Conservation (phyloP, 2,113 vertebrate species). For the Labeo catla region DNA sequence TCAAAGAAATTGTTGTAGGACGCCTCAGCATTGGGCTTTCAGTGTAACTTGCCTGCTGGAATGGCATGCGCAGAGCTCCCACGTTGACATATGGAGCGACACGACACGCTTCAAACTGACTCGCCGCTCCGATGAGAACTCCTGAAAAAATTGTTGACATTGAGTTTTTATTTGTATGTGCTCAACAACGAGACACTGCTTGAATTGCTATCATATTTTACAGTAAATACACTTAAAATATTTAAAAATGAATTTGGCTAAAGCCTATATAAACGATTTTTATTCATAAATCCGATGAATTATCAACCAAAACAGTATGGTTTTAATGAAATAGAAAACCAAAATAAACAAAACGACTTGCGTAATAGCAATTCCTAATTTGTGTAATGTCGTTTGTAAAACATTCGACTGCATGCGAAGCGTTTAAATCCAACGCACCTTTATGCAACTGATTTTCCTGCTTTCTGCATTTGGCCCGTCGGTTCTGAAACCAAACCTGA, state of each 20-base stretch:
- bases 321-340: not conserved
- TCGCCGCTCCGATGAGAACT: constrained; percentile 95
- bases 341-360: not conserved
- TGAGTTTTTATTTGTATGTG: not conserved
- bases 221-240: not conserved
- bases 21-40: constrained; percentile 66
- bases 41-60: constrained; percentile 94
- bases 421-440: constrained; percentile 77
- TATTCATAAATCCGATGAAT: too few species aligned
- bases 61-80: constrained; percentile 97
- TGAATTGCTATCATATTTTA: not conserved
- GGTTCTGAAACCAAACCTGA: constrained; percentile 98
- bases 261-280: too few species aligned
- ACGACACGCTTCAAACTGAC: constrained; percentile 97
- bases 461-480: constrained; percentile 96
- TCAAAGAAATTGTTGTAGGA: constrained; percentile 18
- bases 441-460: constrained; percentile 98
- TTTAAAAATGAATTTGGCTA: too few species aligned
- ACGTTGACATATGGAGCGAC: constrained; percentile 99
- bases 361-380: not conserved
- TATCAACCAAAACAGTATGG: too few species aligned
- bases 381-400: not conserved
- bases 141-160: constrained; percentile 72
- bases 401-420: too few species aligned
- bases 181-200: not conserved